Evolutionary conservation across 2,888 invertebrate genomes (phyloP), one percentile per base, ranked within the genome.

Genomic region (Rhingia rostrata): DNA sequence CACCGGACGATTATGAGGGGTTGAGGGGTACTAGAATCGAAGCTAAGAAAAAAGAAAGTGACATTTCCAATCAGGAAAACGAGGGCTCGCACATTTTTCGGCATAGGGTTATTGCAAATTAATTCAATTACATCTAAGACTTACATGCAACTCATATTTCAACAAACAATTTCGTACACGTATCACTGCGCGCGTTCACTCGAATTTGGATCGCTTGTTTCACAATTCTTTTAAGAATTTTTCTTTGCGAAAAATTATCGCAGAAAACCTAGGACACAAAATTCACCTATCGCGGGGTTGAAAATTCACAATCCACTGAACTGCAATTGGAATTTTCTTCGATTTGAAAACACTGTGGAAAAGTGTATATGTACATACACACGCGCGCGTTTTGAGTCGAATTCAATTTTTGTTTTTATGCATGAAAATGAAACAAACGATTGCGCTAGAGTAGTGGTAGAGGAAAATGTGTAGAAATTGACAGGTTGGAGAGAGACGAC

Each of bases 261-360:
- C 75, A 78, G 58, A 75, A 41, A 67, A 43, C 39, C 37, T 72
- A 37, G 37, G 49, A 54, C 72, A 63, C 64, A 45, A 72, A 61
- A 49, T 63, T 43, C 54, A 69, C 78, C 49, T 63, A 58, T 73
- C 58, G 54, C 83, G 51, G 39, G 61, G 56, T 73, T 69, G 78
- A 41, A 73, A 73, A 83, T 83, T 79, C 54, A 79, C 72, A 64
- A 83, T 83, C 67, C 79, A 79, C 79, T 79, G 41, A 79, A 81
- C 51, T 77, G 70, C 70, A 81, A 64, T 75, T 30, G 45, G 54
- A 49, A 58, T 58, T 67, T 80, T 74, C 64, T 60, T 35, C 35
- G 35, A 54, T 61, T 12, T 41, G 56, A 39, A 56, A 49, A 49
- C 30, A 5, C 49, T 9, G 43, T 64, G 35, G 69, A 75, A 63